phyloP scores from a whole-genome alignment of 1,140 invertebrate species.

The Drosophila sucinea region DNA sequence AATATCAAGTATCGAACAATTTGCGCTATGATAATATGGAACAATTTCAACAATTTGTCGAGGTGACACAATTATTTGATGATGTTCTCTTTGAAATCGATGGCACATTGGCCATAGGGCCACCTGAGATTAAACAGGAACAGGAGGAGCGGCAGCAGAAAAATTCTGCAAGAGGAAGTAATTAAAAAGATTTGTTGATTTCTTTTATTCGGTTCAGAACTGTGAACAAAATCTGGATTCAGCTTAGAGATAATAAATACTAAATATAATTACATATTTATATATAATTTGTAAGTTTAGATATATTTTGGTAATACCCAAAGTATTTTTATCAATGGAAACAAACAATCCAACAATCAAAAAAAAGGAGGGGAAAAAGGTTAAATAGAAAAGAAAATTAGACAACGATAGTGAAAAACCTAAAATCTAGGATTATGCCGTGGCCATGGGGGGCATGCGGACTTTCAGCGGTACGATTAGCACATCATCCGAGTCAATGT shows the following conservation, averaged over 20 bases:
- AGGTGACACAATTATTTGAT: conserved; percentile 38
- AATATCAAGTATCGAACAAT: conserved; percentile 49
- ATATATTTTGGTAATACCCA: conserved; percentile 44
- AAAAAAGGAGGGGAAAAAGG: not conserved
- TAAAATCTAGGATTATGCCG: conserved; percentile 30
- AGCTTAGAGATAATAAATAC: conserved; percentile 23
- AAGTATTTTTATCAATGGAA: conserved; percentile 15
- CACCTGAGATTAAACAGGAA: not conserved
- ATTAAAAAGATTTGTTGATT: not conserved
- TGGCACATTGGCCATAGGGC: conserved; percentile 32
- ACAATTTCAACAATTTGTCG: conserved; percentile 48
- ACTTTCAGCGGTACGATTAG: conserved; percentile 25
- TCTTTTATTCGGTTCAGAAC: conserved; percentile 38
- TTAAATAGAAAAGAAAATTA: conserved; percentile 30
- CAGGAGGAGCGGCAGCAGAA: not conserved
- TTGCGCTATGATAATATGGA: conserved; percentile 47
- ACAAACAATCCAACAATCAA: conserved; percentile 33
- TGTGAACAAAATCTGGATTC: conserved; percentile 28
- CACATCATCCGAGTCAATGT: conserved; percentile 37
- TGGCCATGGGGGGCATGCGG: conserved; percentile 27
- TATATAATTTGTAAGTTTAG: conserved; percentile 28
- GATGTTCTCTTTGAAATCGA: conserved; percentile 39
- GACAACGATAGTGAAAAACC: conserved; percentile 28
- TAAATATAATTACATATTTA: conserved; percentile 21
- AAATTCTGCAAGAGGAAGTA: not conserved